A percentile compares a stretch with the other conserved stretches of the same genome.
Conservation (phyloP, 2,113 vertebrate genomes). For the Gallinago paraguaiae region DNA sequence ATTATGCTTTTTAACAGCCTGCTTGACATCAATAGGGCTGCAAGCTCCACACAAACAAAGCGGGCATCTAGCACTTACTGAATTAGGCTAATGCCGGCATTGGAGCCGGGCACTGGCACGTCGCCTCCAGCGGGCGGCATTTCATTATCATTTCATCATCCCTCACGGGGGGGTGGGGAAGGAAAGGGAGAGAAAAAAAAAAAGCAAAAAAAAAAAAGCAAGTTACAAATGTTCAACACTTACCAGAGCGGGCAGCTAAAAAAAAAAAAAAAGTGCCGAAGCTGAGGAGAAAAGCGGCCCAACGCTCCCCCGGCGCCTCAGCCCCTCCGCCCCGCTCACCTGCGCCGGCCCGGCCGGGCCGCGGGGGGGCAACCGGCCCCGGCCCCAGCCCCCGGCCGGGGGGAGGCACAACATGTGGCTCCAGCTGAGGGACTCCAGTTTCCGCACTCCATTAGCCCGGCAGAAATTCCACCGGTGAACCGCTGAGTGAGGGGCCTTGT, state of each 20-base stretch:
- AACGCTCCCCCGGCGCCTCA: not conserved
- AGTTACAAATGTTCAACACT: slow-evolving; percentile 3
- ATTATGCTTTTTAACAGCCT: slow-evolving; percentile 85
- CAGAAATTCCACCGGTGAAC: slow-evolving; percentile 28
- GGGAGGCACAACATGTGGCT: not conserved
- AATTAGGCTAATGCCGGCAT: slow-evolving; percentile 66
- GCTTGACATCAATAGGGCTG: slow-evolving; percentile 84
- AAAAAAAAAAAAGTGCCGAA: not conserved
- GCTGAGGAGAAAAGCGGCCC: not conserved
- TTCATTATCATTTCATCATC: slow-evolving; percentile 62
- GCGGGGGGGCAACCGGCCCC: not conserved
- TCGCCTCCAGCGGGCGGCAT: slow-evolving; percentile 64
- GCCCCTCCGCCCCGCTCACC: not conserved
- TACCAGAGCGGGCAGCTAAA: not conserved
- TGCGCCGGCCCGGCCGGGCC: not conserved
- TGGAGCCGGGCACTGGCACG: slow-evolving; percentile 60
- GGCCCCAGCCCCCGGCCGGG: not conserved
- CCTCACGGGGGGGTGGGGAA: not conserved
- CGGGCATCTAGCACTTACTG: slow-evolving; percentile 78
- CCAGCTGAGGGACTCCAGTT: not conserved
- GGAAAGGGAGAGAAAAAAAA: too few relatives aligned
- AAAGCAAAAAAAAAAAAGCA: not conserved
- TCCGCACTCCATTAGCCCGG: not conserved
- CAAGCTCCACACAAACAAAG: slow-evolving; percentile 81
- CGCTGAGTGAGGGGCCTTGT: slow-evolving; percentile 41